Evolutionary conservation across 2,797 vertebrate species (phyloP).

Genomic region (Poecilia picta): DNA sequence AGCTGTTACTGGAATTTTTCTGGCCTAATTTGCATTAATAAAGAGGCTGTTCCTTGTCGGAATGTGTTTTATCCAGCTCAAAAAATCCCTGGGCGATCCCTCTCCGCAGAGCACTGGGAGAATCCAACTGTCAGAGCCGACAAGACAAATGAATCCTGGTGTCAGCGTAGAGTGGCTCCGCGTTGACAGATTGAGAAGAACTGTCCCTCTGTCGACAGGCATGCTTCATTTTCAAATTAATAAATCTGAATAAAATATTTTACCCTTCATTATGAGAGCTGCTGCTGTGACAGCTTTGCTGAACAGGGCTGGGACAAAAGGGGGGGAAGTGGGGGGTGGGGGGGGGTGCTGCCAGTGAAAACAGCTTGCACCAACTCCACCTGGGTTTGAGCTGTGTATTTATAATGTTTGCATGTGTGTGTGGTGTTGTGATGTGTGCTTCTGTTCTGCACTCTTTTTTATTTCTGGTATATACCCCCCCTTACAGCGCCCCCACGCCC

Average conservation of each 20-base stretch:
- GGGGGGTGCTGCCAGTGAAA: constrained; percentile 83
- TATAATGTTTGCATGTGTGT: constrained; percentile 65
- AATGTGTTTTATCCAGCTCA: constrained; percentile 98
- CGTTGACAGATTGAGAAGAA: constrained; percentile 99
- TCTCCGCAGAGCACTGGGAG: constrained; percentile 92
- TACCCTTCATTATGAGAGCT: constrained; percentile 98
- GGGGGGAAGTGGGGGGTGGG: constrained; percentile 29
- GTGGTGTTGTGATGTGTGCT: constrained; percentile 43
- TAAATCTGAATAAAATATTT: constrained; percentile 99
- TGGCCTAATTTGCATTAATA: constrained; percentile 99
- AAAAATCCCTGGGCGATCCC: constrained; percentile 97
- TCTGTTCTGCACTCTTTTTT: constrained; percentile 36
- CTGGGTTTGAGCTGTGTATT: constrained; percentile 88
- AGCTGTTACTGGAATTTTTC: constrained; percentile 90
- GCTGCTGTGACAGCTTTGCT: constrained; percentile 95
- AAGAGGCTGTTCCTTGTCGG: constrained; percentile 99
- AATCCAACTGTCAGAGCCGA: constrained; percentile 98
- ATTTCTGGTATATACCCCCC: constrained; percentile 45
- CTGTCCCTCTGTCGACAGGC: constrained; percentile 99
- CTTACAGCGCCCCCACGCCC: not conserved
- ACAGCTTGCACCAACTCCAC: constrained; percentile 98
- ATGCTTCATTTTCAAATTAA: constrained; percentile 99
- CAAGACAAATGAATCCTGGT: constrained; percentile 98
- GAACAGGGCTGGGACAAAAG: constrained; percentile 80
- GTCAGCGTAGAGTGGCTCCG: constrained; percentile 94